A percentile compares a stretch with the other conserved stretches of the same genome.
Conservation (phyloP, 2,113 vertebrate species). For the Turdus rufiventris region DNA sequence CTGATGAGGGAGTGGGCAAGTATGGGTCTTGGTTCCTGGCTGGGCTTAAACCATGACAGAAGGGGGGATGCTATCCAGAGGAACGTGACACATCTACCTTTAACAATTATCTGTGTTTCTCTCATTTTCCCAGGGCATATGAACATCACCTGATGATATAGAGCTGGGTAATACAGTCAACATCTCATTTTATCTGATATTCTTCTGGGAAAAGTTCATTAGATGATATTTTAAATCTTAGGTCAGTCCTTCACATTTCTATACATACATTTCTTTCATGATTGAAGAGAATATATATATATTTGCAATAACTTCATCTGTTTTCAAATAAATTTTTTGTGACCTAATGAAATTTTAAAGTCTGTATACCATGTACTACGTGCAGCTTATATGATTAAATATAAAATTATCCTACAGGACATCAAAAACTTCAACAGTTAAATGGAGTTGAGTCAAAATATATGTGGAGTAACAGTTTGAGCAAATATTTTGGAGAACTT, state of each 20-base stretch:
- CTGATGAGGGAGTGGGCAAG: neutral
- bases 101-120: neutral
- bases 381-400: neutral
- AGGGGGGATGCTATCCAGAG: neutral
- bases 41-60: neutral
- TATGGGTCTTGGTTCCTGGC: neutral
- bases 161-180: neutral
- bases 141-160: neutral
- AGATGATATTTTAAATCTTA: neutral
- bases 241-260: neutral
- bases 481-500: neutral
- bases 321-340: neutral
- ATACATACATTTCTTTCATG: rapidly evolving
- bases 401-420: neutral
- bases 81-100: neutral
- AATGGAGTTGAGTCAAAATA: neutral
- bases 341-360: neutral
- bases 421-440: neutral
- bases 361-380: neutral
- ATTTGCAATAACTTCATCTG: neutral
- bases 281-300: neutral
- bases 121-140: neutral
- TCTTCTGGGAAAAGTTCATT: neutral
- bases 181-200: neutral
- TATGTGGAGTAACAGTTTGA: neutral